Base-by-base conservation (phyloP, 2,888 invertebrate species). In the Eremobia ochroleuca region DNA sequence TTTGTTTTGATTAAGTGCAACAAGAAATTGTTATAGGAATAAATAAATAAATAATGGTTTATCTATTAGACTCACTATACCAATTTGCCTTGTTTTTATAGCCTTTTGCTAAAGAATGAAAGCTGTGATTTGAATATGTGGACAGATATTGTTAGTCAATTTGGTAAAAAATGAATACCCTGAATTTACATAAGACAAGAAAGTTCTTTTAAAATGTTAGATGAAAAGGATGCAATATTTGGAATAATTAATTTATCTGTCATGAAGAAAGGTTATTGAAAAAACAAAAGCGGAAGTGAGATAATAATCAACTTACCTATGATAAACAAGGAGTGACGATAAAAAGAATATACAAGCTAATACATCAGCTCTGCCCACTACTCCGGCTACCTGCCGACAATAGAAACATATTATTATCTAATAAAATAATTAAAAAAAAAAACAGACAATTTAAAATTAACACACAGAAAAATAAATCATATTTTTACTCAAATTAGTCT, bases 331-430 rank as follows among this genome's bases (percentile, higher is more conserved):
- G 76, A 99, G 97, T 0, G 98, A 98, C 66, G 98, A 97, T 76
- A 99, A 97, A 94, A 98, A 98, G 95, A 99, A 98, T 90, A 98
- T 97, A 92, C 98, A 98, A 52, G 99, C 98, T 79, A 99, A 96
- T 15, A 99, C 98, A 94, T 99, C 99, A 9, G 99, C 99, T 93
- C 99, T 96, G 58, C 99, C 99, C 9, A 99, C 99, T 82, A 98
- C 98, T 80, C 98, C 99, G 8, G 98, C 98, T 87, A 99, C 98
- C 98, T 98, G 97, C 82, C 81, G 81, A 87, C 77, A 83, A 88
- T 80, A 86, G 70, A 78, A 62, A 83, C 67, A 66, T 71, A 71
- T 46, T 64, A 64, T 69, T 25, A 55, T 61, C 13, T 37, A 40
- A 65, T 70, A 40, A 18, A 55, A 11, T 31, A n/a, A 52, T 37